Evolutionary conservation across 2,797 vertebrate species (phyloP).

Genomic region (Eupleurogrammus muticus): DNA sequence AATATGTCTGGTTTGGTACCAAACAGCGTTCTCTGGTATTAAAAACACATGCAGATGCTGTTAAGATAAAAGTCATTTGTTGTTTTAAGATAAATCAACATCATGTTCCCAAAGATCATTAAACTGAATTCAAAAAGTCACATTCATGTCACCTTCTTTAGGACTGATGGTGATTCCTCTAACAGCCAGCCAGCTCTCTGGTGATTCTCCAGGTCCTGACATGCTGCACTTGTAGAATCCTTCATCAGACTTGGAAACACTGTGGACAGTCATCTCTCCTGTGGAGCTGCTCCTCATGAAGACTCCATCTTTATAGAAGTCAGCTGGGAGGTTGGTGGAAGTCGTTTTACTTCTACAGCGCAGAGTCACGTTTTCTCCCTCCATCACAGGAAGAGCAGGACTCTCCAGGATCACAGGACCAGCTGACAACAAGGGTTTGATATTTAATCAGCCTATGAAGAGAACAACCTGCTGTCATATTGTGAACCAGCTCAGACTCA

Average conservation of each 20-base stretch:
- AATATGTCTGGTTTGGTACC: no score
- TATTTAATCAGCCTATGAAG: neutral
- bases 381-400: conserved; percentile 30
- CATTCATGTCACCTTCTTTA: no score
- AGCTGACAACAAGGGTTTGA: neutral
- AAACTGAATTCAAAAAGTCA: no score
- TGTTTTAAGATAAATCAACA: no score
- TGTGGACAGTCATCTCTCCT: conserved; percentile 8
- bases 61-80: no score
- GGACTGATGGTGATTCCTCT: no score
- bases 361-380: conserved; percentile 8
- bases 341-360: conserved; percentile 10
- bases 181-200: conserved; percentile 20
- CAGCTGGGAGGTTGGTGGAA: neutral
- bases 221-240: conserved; percentile 34
- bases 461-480: no score
- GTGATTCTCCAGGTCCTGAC: conserved; percentile 9
- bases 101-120: no score
- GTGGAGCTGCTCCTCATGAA: neutral
- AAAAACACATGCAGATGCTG: no score
- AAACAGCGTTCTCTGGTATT: no score
- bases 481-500: neutral
- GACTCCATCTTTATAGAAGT: conserved; percentile 34
- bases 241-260: conserved; percentile 14
- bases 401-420: conserved; percentile 39